These are phyloP conservation scores for Diploptera punctata DNA, from an alignment of 2,888 invertebrate species.

Conservation along the genomic window DNA sequence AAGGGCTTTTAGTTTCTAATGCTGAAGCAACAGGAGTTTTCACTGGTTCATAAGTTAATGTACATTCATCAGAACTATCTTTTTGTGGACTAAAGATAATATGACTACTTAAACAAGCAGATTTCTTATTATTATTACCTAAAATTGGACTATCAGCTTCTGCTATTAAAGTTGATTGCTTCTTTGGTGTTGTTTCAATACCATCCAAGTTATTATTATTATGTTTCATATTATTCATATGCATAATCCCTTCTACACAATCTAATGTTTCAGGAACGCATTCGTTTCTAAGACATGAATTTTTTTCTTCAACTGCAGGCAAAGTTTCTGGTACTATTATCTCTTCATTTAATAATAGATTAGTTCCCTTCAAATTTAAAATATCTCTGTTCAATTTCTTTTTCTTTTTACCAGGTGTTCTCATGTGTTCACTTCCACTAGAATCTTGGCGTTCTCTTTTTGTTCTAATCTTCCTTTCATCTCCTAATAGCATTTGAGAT, in stretches of 20 bases:
- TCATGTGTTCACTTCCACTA: not conserved
- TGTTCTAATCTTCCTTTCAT: not conserved
- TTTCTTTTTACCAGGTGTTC: not conserved
- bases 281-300: not conserved
- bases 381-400: not conserved
- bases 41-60: too few relatives aligned
- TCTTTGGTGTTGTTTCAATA: conserved; percentile 3
- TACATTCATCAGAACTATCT: too few relatives aligned
- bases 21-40: too few relatives aligned
- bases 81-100: too few relatives aligned
- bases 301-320: too few relatives aligned
- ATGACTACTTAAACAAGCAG: too few relatives aligned
- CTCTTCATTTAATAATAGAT: not conserved
- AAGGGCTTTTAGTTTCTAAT: too few relatives aligned
- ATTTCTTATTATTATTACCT: not conserved
- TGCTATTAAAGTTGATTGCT: not conserved
- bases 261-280: not conserved
- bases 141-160: not conserved
- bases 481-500: conserved; percentile 12
- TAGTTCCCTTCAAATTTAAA: not conserved
- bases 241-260: not conserved
- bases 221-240: not conserved
- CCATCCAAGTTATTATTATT: not conserved
- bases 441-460: not conserved
- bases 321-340: not conserved